Evolutionary conservation across 2,113 vertebrate species (phyloP).

Genomic region (Nothoprocta perdicaria): DNA sequence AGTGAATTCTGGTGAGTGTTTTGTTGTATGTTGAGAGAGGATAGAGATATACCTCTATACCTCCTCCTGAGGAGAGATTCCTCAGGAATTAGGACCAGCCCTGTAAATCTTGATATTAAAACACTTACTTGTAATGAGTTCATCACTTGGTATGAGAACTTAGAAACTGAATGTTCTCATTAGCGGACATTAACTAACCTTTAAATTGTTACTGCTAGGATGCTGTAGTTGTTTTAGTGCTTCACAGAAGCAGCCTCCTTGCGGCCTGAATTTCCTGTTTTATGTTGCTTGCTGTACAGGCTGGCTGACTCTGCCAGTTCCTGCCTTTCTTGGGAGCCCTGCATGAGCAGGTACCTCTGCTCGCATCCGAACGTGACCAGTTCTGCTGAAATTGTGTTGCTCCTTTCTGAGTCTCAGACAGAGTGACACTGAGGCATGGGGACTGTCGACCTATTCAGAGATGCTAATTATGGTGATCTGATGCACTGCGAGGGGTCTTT

Average conservation of each 20-base stretch:
- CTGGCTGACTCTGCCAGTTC: no score
- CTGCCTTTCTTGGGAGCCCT: not conserved
- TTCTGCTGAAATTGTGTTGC: not conserved
- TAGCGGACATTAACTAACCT: not conserved
- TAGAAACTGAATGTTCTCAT: rapidly evolving
- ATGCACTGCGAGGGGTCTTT: not conserved
- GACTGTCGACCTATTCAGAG: not conserved
- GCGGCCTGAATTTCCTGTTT: not conserved
- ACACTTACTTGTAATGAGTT: not conserved
- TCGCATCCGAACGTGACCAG: no score
- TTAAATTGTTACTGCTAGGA: not conserved
- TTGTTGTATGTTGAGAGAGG: not conserved
- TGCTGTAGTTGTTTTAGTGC: not conserved
- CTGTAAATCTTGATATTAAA: not conserved
- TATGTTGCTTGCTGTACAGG: not conserved
- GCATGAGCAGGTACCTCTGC: not conserved
- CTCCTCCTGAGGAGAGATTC: no score
- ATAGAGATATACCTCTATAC: no score
- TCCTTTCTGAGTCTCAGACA: not conserved
- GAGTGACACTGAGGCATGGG: not conserved
- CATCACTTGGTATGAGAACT: not conserved
- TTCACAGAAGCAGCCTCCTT: not conserved
- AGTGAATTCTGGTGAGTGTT: slow-evolving; percentile 86
- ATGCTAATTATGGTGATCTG: not conserved
- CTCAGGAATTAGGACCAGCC: not conserved